A percentile compares a stretch with the other conserved stretches of the same genome.
These are phyloP conservation scores for Eucidaris tribuloides DNA, from an alignment of 35 echinoderm and acorn worm species.

Conservation along the genomic window DNA sequence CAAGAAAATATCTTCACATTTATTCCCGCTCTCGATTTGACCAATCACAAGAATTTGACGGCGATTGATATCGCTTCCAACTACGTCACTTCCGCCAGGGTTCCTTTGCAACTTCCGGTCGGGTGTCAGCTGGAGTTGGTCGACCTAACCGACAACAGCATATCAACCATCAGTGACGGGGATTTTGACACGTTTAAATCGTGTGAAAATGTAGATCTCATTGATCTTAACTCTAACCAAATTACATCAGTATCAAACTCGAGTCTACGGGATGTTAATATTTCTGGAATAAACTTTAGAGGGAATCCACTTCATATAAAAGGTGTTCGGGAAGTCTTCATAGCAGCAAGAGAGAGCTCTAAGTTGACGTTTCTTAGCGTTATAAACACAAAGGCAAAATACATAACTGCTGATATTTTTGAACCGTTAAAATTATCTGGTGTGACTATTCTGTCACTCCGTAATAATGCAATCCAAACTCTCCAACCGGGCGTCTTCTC, in stretches of 20 bases:
- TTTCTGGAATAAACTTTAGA: neutral
- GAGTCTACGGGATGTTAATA: neutral
- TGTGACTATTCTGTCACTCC: neutral
- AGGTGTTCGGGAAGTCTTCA: neutral
- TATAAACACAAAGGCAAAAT: neutral
- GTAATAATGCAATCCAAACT: neutral
- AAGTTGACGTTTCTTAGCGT: neutral
- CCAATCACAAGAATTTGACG: neutral
- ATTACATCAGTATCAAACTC: neutral
- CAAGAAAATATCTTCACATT: neutral
- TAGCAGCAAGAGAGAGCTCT: neutral
- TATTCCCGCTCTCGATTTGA: neutral
- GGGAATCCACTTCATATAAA: neutral
- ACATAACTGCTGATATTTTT: neutral
- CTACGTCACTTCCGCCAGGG: neutral
- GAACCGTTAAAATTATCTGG: neutral
- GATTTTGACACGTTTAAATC: neutral
- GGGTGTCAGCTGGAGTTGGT: neutral
- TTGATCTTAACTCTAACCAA: neutral
- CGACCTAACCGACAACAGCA: neutral
- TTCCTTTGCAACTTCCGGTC: neutral
- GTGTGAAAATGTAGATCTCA: neutral
- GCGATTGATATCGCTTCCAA: neutral
- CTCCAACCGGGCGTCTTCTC: neutral
- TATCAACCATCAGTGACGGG: neutral